Evolutionary conservation across 2,888 invertebrate genomes (phyloP), one percentile per base, ranked within the genome.

Genomic region (Lasioglossum villosulum): DNA sequence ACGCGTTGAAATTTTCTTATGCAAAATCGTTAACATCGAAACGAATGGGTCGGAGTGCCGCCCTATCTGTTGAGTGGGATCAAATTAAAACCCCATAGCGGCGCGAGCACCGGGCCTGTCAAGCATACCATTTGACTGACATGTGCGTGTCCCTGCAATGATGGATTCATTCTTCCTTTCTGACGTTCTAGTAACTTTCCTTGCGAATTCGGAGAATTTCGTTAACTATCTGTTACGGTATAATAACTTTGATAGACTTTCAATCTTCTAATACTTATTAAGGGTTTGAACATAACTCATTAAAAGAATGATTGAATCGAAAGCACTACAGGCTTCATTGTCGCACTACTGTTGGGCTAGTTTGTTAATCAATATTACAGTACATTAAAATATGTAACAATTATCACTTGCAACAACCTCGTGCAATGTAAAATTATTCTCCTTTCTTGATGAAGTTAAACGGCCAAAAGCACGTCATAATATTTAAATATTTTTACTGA

Each of bases 81-180:
- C 92, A 90, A 92, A 92, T 92, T 92, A 91, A 92, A 92, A 90
- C 86, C 87, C 84, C 88, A 86, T 88, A 84, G 88, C 80, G 77
- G 80, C 70, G 37, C 63, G 81, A 78, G 63, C 78, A 78, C 78
- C 70, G 66, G 78, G 56, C 75, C 82, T 78, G 82, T 78, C 78
- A 68, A 34, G 75, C 75, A 56, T 78, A 59, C 68, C 30, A 68
- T 82, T 86, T 88, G 89, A 93, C 88, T 92, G 93, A 93, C 92
- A 84, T 81, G 91, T 91, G 92, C 92, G 92, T 92, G 92, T 92
- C 90, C 87, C 85, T 78, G 74, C 86, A 87, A 91, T 91, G 93
- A 92, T 90, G 89, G 91, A 93, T 93, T 90, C 86, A 82, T 91
- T 89, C 85, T 85, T 86, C 81, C 85, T 88, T 84, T 84, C 77